Evolutionary conservation across 2,888 invertebrate genomes (phyloP).

Genomic region (Zonitis immaculata): DNA sequence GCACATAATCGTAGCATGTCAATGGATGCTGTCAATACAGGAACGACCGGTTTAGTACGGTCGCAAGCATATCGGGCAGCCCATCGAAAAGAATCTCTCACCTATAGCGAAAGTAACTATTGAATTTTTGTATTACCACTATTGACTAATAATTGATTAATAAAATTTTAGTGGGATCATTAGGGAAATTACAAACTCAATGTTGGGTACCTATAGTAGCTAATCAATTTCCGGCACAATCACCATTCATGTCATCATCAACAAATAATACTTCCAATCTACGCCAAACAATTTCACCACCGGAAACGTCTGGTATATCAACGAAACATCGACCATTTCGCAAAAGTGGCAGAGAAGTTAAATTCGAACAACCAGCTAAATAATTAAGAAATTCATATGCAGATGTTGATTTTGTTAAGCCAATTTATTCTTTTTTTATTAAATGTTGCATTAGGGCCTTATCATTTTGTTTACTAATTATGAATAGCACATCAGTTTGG

Average conservation of each 20-base stretch:
- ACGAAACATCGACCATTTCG: constrained; percentile 29
- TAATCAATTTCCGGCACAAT: constrained; percentile 65
- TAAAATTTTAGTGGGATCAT: constrained; percentile 46
- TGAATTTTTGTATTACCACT: not conserved
- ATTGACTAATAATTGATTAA: not conserved
- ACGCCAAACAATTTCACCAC: constrained; percentile 7
- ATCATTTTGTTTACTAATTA: not conserved
- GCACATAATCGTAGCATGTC: constrained; percentile 67
- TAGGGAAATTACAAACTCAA: constrained; percentile 52
- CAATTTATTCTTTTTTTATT: not conserved
- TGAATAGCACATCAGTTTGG: not conserved
- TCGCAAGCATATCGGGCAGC: constrained; percentile 59
- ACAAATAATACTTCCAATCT: constrained; percentile 29
- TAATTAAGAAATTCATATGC: too few species aligned
- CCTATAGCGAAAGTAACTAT: constrained; percentile 7
- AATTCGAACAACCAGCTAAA: constrained; percentile 26
- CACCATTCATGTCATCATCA: constrained; percentile 54
- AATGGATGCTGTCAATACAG: constrained; percentile 74
- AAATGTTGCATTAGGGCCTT: not conserved
- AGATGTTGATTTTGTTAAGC: too few species aligned
- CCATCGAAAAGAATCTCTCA: constrained; percentile 46
- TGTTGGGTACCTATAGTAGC: constrained; percentile 68
- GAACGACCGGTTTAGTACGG: constrained; percentile 67
- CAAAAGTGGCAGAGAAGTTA: constrained; percentile 30
- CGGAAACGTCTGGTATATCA: constrained; percentile 6